Percentiles rank a stretch among this genome's conserved stretches.
Conservation (phyloP, 2,113 vertebrate genomes). For the Petaurus breviceps region DNA sequence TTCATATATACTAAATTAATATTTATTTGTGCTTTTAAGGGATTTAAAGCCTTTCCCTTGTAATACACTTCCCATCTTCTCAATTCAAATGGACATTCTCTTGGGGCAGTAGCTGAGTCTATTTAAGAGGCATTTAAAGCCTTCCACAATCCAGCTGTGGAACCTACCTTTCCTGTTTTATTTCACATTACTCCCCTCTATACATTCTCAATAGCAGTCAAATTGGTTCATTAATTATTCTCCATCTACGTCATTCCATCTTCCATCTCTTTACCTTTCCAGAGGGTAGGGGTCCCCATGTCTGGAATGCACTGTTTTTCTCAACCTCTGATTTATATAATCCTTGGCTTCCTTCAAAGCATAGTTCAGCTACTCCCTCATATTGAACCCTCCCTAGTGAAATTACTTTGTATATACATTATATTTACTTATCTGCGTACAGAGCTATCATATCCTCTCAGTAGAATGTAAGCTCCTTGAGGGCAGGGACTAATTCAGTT, state of each 20-base stretch:
- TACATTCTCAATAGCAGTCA: not conserved
- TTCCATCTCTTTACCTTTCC: not conserved
- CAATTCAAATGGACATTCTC: not conserved
- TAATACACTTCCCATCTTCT: not conserved
- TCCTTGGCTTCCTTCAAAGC: not conserved
- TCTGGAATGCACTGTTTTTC: not conserved
- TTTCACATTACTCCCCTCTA: not conserved
- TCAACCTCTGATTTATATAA: not conserved
- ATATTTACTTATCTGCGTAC: not conserved
- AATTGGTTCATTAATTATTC: not conserved
- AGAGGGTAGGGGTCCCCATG: not conserved
- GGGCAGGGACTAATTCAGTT: not conserved
- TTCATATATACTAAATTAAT: not conserved
- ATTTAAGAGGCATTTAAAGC: not conserved
- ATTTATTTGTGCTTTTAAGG: not conserved
- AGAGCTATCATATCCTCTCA: not conserved
- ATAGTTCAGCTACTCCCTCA: not conserved
- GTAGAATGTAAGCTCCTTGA: not conserved
- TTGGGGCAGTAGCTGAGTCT: not conserved
- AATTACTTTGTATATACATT: not conserved
- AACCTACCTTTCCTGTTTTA: not conserved
- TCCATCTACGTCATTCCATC: not conserved
- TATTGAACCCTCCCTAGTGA: not conserved
- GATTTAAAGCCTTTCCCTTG: not conserved
- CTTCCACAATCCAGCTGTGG: not conserved